Percentiles rank a stretch among this genome's conserved stretches.
Evolutionary conservation across 2,888 invertebrate species (phyloP).

Genomic region (Seladonia tumulorum): DNA sequence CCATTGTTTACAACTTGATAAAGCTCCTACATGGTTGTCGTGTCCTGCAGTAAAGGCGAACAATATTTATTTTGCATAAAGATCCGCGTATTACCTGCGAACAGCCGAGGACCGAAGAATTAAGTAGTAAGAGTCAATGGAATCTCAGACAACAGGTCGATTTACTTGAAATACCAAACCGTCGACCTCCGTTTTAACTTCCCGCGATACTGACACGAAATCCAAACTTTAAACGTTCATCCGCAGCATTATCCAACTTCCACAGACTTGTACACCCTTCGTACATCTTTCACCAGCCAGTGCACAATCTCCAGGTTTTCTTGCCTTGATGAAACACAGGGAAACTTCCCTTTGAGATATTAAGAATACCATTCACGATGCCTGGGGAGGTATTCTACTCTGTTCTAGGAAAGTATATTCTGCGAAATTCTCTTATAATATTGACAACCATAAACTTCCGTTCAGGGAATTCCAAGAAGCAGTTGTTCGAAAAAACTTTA

Average conservation of each 20-base stretch:
- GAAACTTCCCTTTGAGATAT: background rate
- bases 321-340: background rate
- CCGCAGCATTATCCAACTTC: background rate
- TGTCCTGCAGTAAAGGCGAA: background rate
- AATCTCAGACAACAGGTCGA: background rate
- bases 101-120: background rate
- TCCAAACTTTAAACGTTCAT: background rate
- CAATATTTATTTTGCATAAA: background rate
- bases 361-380: background rate
- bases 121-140: background rate
- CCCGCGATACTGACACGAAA: background rate
- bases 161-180: background rate
- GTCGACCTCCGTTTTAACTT: background rate
- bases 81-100: background rate
- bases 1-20: background rate
- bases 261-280: background rate
- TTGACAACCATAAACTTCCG: no score
- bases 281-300: background rate
- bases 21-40: background rate
- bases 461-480: no score
- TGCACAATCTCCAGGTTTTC: background rate
- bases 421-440: no score
- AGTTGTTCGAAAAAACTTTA: no score
- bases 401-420: no score
- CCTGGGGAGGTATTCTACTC: background rate